Base-by-base conservation (phyloP, 2,797 vertebrate species). In the Steatocranus sp. region DNA sequence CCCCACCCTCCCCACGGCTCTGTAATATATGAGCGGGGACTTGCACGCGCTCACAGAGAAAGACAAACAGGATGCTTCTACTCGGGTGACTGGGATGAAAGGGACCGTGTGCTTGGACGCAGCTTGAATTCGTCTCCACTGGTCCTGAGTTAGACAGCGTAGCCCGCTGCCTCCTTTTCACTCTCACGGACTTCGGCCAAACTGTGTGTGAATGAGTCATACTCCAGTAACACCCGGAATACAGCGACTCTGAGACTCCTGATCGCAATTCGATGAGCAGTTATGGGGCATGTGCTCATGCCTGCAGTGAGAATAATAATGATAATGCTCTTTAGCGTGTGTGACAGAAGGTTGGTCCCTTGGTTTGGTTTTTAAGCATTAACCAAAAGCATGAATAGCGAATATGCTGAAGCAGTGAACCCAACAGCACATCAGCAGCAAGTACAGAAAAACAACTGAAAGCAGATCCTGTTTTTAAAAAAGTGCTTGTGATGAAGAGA, bases 41-140 rank as follows among this genome's bases (percentile, higher is more conserved):
- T 88, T 10, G 49, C 90, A 86, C 73, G 34, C 85, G 83, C 89
- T 76, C 81, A 1, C 82, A 61, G 79, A 88, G 92, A 90, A 94
- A 93, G 83, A 91, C 93, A 94, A 95, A 95, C 95, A 95, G 94
- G 94, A 95, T 87, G 91, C 91, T 80, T 84, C 88, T 73, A 87
- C 92, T 93, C 86, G 46, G 83, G 86, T 90, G 91, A 93, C 93
- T 83, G 1, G 83, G 88, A 94, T 92, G 87, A 94, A 91, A 92
- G 84, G 61, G 61, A 79, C 79, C 82, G 83, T 78, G 86, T 78
- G 89, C 91, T 91, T 88, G 83, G 86, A 85, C 87, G 73, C 87
- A 91, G 91, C 89, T 87, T 88, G 91, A 91, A 78, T 68, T 85
- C 48, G 38, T 86, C 93, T 89, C 89, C 41, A 32, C 75, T 15